Conservation (phyloP, 2,797 vertebrate species). For the Lacerta viridis region DNA sequence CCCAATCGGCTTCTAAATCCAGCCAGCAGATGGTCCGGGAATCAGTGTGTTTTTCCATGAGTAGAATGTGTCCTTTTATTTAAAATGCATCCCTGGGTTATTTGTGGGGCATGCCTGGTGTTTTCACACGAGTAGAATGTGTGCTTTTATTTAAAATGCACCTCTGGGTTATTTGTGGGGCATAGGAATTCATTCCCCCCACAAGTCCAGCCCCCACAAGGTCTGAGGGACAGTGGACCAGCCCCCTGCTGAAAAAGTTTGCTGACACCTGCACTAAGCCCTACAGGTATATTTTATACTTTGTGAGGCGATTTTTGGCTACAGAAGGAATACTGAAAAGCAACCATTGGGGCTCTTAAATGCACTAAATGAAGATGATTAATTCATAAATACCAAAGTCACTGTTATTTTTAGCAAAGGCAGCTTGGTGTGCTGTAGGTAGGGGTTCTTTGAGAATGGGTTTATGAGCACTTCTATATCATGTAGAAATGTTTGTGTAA, state of each 20-base stretch:
- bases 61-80: too few species aligned
- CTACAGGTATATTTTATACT: slow-evolving; percentile 20
- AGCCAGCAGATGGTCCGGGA: rapidly evolving
- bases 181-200: too few species aligned
- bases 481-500: not conserved
- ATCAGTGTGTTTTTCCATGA: too few species aligned
- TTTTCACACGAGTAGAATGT: too few species aligned
- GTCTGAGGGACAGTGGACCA: too few species aligned
- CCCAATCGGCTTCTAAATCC: too few species aligned
- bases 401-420: slow-evolving; percentile 12
- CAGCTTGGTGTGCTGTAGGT: not conserved
- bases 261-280: not conserved
- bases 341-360: slow-evolving; percentile 12
- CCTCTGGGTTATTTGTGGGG: too few species aligned
- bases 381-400: slow-evolving; percentile 26
- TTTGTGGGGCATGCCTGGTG: too few species aligned
- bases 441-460: not conserved
- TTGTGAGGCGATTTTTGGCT: slow-evolving; percentile 24
- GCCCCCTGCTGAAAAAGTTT: too few species aligned
- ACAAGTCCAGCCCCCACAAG: too few species aligned
- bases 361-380: slow-evolving; percentile 13
- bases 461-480: not conserved
- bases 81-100: too few species aligned
- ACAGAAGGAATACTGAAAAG: slow-evolving; percentile 24
- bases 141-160: too few species aligned